Percentiles rank a stretch among this genome's conserved stretches.
These are phyloP conservation scores for Clarias batrachus DNA, from an alignment of 2,113 vertebrate genomes.

Conservation along the genomic window DNA sequence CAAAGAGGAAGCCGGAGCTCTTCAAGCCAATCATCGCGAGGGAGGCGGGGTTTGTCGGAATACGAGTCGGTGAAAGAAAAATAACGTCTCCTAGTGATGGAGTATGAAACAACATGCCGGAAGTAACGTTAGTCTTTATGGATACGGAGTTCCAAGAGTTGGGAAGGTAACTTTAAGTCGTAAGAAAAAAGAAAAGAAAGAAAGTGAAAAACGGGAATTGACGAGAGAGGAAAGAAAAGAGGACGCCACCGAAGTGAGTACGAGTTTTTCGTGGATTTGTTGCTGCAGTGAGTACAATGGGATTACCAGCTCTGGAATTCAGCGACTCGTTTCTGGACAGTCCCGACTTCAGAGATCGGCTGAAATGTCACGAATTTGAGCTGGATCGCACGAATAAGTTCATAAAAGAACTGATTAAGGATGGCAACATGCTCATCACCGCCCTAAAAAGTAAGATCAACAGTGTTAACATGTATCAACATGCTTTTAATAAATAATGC, in stretches of 20 bases:
- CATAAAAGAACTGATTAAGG: slow-evolving; percentile 96
- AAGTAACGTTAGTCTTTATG: slow-evolving; percentile 36
- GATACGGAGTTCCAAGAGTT: slow-evolving; percentile 43
- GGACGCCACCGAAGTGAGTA: neutral
- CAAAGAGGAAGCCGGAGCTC: too few relatives aligned
- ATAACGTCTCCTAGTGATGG: slow-evolving; percentile 31
- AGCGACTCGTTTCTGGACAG: slow-evolving; percentile 96
- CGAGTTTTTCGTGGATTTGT: neutral
- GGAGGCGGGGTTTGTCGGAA: slow-evolving; percentile 1
- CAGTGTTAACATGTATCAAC: neutral
- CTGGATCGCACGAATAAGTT: slow-evolving; percentile 95
- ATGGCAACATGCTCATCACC: slow-evolving; percentile 90
- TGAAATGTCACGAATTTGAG: slow-evolving; percentile 94
- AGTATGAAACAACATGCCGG: slow-evolving; percentile 53
- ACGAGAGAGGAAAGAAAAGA: neutral
- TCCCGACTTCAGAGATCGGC: slow-evolving; percentile 93
- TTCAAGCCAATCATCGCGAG: neutral
- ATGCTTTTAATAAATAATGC: neutral
- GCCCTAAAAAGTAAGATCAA: slow-evolving; percentile 85
- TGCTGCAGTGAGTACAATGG: slow-evolving; percentile 71
- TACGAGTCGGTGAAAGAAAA: slow-evolving; percentile 23
- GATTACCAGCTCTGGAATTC: slow-evolving; percentile 94
- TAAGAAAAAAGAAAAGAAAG: neutral
- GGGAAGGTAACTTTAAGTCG: slow-evolving; percentile 36
- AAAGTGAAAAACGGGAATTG: neutral